Evolutionary conservation across 2,113 vertebrate species (phyloP).

Genomic region (Egretta garzetta): DNA sequence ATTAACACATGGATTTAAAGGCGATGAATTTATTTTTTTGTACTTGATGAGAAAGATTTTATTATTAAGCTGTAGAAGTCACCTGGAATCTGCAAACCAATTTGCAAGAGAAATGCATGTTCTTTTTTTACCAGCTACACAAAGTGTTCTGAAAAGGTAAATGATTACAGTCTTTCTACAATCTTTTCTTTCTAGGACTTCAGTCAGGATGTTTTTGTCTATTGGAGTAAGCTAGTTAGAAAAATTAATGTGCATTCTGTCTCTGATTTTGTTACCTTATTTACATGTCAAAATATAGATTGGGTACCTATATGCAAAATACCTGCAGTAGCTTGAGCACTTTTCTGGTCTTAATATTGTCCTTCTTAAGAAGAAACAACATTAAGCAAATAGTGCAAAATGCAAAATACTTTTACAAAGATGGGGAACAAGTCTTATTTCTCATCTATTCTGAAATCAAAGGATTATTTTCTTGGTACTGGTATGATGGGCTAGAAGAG

Average conservation of each 20-base stretch:
- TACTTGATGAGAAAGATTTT: not conserved
- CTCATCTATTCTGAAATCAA: not conserved
- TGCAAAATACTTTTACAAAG: not conserved
- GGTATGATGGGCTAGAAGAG: not conserved
- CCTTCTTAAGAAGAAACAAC: not conserved
- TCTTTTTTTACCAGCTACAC: not conserved
- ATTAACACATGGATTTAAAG: not conserved
- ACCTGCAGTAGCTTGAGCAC: not conserved
- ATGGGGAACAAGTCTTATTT: not conserved
- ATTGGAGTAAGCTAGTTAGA: not conserved
- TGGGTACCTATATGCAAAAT: not conserved
- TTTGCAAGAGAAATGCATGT: not conserved
- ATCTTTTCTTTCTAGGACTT: not conserved
- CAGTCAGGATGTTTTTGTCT: not conserved
- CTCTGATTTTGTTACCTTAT: not conserved
- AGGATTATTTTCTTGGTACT: not conserved
- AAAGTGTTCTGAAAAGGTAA: not conserved
- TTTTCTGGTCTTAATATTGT: not conserved
- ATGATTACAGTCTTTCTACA: not conserved
- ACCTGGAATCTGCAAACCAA: not conserved
- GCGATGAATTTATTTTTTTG: not conserved
- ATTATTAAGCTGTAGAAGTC: not conserved
- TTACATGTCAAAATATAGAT: not conserved
- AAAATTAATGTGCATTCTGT: rapidly evolving
- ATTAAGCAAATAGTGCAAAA: not conserved